Base-by-base conservation (phyloP, 1,140 invertebrate genomes). In the Drosophila quadrilineata region DNA sequence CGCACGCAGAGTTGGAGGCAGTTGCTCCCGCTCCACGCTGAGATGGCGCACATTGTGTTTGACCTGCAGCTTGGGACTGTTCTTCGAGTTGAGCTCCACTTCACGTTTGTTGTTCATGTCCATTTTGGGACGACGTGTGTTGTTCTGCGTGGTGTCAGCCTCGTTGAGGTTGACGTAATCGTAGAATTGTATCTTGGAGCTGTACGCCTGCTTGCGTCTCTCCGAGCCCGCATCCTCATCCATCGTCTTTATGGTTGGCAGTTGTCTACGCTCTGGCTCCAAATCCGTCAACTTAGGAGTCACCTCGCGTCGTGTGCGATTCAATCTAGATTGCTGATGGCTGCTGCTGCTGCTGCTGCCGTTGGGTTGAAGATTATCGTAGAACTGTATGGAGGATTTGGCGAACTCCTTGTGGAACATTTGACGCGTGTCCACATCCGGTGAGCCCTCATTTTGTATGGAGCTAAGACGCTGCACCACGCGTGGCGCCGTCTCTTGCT, bases 391-490 rank as follows among this genome's bases (percentile, higher is more conserved):
- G 33, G 87, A 88, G 0, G 87, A 89, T 24, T 80, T 87, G 46
- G 87, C 74, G 17, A 89, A 89, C 6, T 89, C 87, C 57, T 88
- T 89, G 53, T 87, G 75, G 4, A 89, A 89, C 74, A 69, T 74
- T 28, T 79, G 72, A 0, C 75, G 50, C 0, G 82, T 87, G 49
- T 87, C 65, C 40, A 87, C 84, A 3, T 85, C 72, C n/a, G 28
- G n/a, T 17, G 26, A 3, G 6, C 21, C 22, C 4, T 19, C 29
- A 1, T 46, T 49, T 19, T 50, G 57, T 1, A 38, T 3, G 0
- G 52, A 46, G 9, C 40, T 22, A 3, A 36, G 12, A 5, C 57
- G 35, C 3, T 74, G 29, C 14, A 28, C 4, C 17, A 52, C 33
- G 0, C 6, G 19, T 21, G 73, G 2, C 28, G 50, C 31, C 6